Base-by-base conservation (phyloP, 2,888 invertebrate genomes). In the Agriopis leucophaearia region DNA sequence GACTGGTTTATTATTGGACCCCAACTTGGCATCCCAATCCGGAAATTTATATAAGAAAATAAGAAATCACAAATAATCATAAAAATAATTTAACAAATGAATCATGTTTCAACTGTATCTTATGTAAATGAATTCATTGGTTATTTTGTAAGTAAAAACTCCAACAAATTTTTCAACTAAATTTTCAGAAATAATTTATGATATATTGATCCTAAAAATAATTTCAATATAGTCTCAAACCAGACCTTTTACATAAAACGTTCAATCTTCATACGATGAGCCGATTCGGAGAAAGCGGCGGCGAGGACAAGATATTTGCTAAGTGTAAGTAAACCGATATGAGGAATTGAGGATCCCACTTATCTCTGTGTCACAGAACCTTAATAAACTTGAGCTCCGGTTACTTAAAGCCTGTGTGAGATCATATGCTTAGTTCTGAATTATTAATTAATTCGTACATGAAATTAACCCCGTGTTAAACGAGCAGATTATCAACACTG, bases 301-400 rank as follows among this genome's bases (percentile, higher is more conserved):
- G 18, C 47, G 16, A 56, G 50, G 35, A 9, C 56, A 42, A 57
- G 38, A 54, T 62, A 58, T 66, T 66, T 66, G 61, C 61, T 35
- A 61, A 56, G 60, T 60, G 65, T 65, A 45, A 59, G 62, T 66
- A 66, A 66, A 54, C 57, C 52, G 47, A 62, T 62, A 62, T 54
- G 52, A 66, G 57, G 57, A 51, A 13, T 40, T 54, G 52, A 66
- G 57, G 57, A 51, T 16, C 45, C 56, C 62, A 47, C 57, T 52
- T 66, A 66, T 66, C 66, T 66, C 62, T 35, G 40, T 38, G 47
- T 57, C 62, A 54, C 63, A 63, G 54, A 48, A 48, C 54, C 58
- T 40, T 50, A 51, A 59, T 59, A 63, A 67, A 61, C 62, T 63
- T 55, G 51, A 63, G 67, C 67, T 63, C 63, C 42, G 36, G 67